phyloP scores from a whole-genome alignment of 2,797 vertebrate species.

The Lithobates pipiens region DNA sequence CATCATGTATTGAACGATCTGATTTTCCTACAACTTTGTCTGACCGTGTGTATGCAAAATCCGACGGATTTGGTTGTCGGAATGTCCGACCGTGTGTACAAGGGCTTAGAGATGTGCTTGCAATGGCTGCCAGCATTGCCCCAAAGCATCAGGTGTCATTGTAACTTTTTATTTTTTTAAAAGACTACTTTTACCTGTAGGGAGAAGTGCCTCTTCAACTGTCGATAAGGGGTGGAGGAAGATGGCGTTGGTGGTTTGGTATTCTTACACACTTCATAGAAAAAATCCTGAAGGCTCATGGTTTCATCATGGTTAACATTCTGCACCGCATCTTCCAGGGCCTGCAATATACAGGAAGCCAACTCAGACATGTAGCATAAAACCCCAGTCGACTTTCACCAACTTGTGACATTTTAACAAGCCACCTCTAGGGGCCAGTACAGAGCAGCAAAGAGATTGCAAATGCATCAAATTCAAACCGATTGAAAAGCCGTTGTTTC shows the following conservation, averaged over 20 bases:
- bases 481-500: no score
- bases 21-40: no score
- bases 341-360: conserved; percentile 69
- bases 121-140: no score
- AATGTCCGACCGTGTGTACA: no score
- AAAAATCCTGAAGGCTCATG: conserved; percentile 89
- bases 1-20: no score
- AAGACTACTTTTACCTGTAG: conserved; percentile 81
- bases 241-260: conserved; percentile 84
- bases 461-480: no score
- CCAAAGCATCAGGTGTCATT: no score
- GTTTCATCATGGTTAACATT: conserved; percentile 78
- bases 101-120: no score
- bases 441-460: background rate
- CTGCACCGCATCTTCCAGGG: conserved; percentile 80
- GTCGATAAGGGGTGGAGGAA: conserved; percentile 91
- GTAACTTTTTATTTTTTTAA: no score
- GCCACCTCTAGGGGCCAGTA: background rate
- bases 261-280: conserved; percentile 81
- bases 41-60: no score
- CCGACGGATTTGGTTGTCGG: no score
- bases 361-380: background rate
- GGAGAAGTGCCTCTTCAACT: conserved; percentile 92
- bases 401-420: background rate
- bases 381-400: background rate